Percentiles rank a stretch among this genome's conserved stretches.
phyloP scores from a whole-genome alignment of 2,113 vertebrate genomes.

The Illadopsis cleaveri region DNA sequence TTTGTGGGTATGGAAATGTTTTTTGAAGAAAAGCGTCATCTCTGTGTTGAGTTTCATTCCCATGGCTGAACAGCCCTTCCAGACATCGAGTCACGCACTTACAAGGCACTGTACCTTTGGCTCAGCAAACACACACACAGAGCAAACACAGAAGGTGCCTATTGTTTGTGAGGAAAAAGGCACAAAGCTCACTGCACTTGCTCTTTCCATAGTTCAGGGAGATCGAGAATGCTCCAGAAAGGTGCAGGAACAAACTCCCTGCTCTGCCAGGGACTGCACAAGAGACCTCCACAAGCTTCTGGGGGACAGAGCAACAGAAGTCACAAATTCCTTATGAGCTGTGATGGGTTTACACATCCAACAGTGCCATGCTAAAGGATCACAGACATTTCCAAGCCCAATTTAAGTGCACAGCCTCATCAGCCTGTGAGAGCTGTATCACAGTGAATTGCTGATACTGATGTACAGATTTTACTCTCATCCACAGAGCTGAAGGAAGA shows the following conservation, averaged over 20 bases:
- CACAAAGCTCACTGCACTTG: neutral
- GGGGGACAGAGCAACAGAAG: neutral
- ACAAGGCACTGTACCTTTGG: neutral
- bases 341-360: neutral
- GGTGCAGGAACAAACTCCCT: rapidly evolving
- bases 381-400: neutral
- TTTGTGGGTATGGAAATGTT: neutral
- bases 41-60: neutral
- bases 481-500: neutral
- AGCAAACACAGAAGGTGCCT: neutral
- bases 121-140: rapidly evolving
- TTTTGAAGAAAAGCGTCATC: neutral
- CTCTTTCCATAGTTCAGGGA: neutral
- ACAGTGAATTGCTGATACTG: neutral
- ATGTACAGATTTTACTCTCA: neutral
- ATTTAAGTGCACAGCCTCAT: neutral
- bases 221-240: neutral
- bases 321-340: neutral
- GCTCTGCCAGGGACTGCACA: neutral
- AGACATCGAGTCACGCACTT: neutral
- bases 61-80: neutral
- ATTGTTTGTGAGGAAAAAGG: neutral
- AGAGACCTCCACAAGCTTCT: neutral
- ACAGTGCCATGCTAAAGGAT: neutral
- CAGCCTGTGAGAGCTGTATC: neutral